Base-by-base conservation (phyloP, 2,888 invertebrate species). In the Nipponacmea schrenckii region DNA sequence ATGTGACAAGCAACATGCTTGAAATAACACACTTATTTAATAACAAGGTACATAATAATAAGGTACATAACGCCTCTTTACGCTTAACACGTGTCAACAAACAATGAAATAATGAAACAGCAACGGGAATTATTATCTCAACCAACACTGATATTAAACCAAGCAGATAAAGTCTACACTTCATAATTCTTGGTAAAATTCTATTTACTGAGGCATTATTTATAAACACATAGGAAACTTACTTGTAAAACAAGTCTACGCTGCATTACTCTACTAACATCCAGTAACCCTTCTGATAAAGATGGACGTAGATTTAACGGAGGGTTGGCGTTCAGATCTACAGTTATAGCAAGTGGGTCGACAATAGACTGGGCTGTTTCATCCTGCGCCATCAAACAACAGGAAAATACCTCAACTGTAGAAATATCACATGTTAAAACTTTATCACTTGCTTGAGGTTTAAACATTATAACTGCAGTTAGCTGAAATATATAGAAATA, bases 341-440 rank as follows among this genome's bases (percentile, higher is more conserved):
- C 79, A 50, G 79, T 82, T 65, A 97, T 91, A 14, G 94, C 94
- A 65, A 96, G 94, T 0, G 97, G 97, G 89, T 97, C 97, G 70
- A 98, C 94, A 83, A 98, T 97, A 48, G 96, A 95, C 24, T 97
- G 90, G 0, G 97, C 97, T 0, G 97, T 97, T 86, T 95, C 95
- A 77, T 96, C 95, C 90, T 97, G 97, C 83, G 94, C 92, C 8
- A 95, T 96, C 76, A 97, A 91, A 80, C 95, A 93, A 88, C 96
- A 95, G 3, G 97, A 97, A 90, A 96, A 97, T 87, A 97, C 92
- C 90, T 98, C 97, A 84, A 97, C 93, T 73, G 89, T 31, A 31
- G 31, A 31, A 31, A 97, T 91, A 88, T 94, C 95, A 84, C 96
- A 95, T 2, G 95, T 94, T 69, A 97, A 90, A 0, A 95, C 95